Evolutionary conservation across 1,140 invertebrate species (phyloP), one percentile per base, ranked within the genome.

Genomic region (Drosophila nigrodunni): DNA sequence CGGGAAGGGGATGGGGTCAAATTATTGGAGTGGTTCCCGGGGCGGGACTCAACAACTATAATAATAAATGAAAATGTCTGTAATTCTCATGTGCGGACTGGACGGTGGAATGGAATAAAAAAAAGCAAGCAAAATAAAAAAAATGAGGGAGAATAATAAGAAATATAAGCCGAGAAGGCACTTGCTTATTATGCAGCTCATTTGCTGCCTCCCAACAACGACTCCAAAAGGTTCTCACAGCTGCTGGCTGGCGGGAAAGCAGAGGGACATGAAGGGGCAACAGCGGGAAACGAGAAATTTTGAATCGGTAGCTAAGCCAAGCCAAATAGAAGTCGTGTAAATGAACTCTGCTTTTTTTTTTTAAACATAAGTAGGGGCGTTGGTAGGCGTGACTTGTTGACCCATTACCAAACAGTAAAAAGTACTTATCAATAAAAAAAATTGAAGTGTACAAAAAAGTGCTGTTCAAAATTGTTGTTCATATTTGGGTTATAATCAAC

Each of bases 31-130:
- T 41, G 39, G 39, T 41, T 11, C 39, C 50, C 34, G 54, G 30
- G 60, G 58, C 68, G 60, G 67, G 83, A 62, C 50, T 69, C 80
- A 80, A 83, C 80, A 65, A 66, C 65, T 65, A 89, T 87, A 89
- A 87, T 87, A 87, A 83, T 87, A 87, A 87, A 87, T 83, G 85
- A 80, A 87, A 87, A 87, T 87, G 83, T 87, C 83, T 87, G 83
- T 89, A 80, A 87, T 87, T 87, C 83, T 72, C 83, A 80, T 87
- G 82, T 88, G 83, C 80, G 52, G 71, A 52, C 61, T 66, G 69
- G 13, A 25, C 58, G 34, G 43, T 60, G 70, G 74, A 66, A 57
- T 64, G 55, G 44, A 49, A 37, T 25, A 61, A 7, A 72, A 7
- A 72, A 58, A 43, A 35, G 18, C 18, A 21, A 49, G 35, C 9